Evolutionary conservation across 1,140 invertebrate species (phyloP).

Genomic region (Nasonia giraulti): DNA sequence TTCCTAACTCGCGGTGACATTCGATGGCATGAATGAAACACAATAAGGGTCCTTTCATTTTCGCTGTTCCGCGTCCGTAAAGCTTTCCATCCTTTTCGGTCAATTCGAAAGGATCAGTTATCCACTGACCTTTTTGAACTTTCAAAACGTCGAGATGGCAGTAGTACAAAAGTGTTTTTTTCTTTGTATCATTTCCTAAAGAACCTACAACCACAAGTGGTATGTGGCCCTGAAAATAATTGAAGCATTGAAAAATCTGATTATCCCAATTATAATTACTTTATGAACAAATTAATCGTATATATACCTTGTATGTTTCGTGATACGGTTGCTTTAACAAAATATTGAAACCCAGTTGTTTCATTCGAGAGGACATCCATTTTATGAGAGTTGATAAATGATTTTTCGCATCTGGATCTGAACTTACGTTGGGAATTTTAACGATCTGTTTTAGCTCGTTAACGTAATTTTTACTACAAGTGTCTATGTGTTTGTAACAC

Average conservation of each 20-base stretch:
- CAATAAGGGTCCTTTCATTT: constrained; percentile 63
- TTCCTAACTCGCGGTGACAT: constrained; percentile 72
- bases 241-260: not conserved
- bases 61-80: constrained; percentile 57
- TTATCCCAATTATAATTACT: not conserved
- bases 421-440: constrained; percentile 52
- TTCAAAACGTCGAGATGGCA: constrained; percentile 83
- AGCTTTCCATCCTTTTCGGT: constrained; percentile 53
- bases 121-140: constrained; percentile 63
- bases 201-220: constrained; percentile 77
- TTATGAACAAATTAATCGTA: not conserved
- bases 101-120: constrained; percentile 59
- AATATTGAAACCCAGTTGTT: constrained; percentile 74
- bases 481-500: constrained; percentile 55
- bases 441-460: constrained; percentile 54
- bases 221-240: constrained; percentile 66
- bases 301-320: constrained; percentile 36
- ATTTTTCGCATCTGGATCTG: constrained; percentile 36
- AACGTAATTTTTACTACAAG: constrained; percentile 46
- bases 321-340: constrained; percentile 68
- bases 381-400: constrained; percentile 49
- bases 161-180: constrained; percentile 79
- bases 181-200: constrained; percentile 75
- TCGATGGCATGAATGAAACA: constrained; percentile 64
- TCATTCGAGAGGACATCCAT: constrained; percentile 71